A percentile compares a stretch with the other conserved stretches of the same genome.
Evolutionary conservation across 2,797 vertebrate species (phyloP).

Genomic region (Ptychobarbus kaznakovi): DNA sequence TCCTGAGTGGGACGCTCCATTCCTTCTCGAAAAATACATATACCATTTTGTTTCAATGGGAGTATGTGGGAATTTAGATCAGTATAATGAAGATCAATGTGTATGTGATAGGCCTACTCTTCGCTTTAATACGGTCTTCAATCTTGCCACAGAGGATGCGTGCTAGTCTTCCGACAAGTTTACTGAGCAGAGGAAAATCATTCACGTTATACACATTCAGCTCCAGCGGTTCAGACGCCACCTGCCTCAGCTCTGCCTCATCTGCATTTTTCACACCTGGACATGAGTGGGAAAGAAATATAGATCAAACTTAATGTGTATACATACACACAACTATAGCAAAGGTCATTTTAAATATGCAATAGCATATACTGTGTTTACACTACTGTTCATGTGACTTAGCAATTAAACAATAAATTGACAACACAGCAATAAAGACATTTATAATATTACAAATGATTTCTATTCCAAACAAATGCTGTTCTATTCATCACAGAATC

Average conservation of each 20-base stretch:
- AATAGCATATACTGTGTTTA: background rate
- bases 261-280: conserved; percentile 95
- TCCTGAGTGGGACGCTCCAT: conserved; percentile 73
- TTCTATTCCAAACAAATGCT: background rate
- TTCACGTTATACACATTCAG: conserved; percentile 89
- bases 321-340: background rate
- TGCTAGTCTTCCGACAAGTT: conserved; percentile 84
- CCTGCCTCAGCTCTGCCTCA: conserved; percentile 87
- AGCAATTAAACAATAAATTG: background rate
- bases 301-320: background rate
- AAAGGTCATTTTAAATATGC: background rate
- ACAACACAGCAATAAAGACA: background rate
- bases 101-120: conserved; percentile 66
- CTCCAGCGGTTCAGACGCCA: conserved; percentile 89
- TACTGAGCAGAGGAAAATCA: conserved; percentile 89
- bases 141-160: conserved; percentile 87
- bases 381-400: background rate
- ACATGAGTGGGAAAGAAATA: background rate
- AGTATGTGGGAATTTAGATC: background rate
- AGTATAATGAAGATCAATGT: background rate
- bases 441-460: background rate
- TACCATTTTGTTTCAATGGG: background rate
- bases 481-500: background rate
- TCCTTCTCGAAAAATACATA: conserved; percentile 62
- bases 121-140: conserved; percentile 78